Percentiles rank a stretch among this genome's conserved stretches.
These are phyloP conservation scores for Phrynocephalus vlangalii DNA, from an alignment of 2,797 vertebrate genomes.

Conservation along the genomic window DNA sequence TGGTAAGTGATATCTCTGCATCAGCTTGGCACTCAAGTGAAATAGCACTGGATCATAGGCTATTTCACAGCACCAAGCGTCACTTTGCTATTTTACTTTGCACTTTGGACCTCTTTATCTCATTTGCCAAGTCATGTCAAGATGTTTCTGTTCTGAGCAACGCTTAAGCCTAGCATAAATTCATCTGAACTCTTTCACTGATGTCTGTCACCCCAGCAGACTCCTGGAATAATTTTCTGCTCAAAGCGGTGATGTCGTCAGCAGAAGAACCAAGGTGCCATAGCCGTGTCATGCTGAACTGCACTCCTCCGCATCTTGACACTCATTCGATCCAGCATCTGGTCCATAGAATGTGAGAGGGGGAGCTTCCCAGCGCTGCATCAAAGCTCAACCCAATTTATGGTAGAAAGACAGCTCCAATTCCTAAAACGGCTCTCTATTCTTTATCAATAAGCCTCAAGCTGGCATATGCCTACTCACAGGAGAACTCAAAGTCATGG, in stretches of 20 bases:
- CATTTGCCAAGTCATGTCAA: background rate
- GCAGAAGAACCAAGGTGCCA: background rate
- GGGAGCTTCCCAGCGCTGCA: conserved; percentile 29
- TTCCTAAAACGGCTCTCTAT: background rate
- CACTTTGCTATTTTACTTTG: background rate
- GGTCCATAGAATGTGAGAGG: conserved; percentile 3
- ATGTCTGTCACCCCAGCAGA: background rate
- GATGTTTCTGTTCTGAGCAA: background rate
- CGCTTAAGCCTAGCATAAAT: background rate
- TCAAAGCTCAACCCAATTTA: conserved; percentile 31
- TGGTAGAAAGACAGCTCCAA: background rate
- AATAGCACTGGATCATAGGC: no score
- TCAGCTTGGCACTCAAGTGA: no score
- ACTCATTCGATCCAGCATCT: conserved; percentile 17
- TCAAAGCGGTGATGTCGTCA: background rate
- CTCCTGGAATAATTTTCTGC: background rate
- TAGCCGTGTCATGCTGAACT: background rate
- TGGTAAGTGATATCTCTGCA: no score
- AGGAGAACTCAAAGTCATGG: background rate
- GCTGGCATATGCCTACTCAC: conserved; percentile 15
- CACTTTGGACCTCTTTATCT: background rate
- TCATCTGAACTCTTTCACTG: background rate
- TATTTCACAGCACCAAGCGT: no score
- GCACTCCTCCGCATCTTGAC: background rate
- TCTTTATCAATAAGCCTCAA: conserved; percentile 46